Evolutionary conservation across 2,888 invertebrate species (phyloP).

Genomic region (Scelioninae gen. 1): DNA sequence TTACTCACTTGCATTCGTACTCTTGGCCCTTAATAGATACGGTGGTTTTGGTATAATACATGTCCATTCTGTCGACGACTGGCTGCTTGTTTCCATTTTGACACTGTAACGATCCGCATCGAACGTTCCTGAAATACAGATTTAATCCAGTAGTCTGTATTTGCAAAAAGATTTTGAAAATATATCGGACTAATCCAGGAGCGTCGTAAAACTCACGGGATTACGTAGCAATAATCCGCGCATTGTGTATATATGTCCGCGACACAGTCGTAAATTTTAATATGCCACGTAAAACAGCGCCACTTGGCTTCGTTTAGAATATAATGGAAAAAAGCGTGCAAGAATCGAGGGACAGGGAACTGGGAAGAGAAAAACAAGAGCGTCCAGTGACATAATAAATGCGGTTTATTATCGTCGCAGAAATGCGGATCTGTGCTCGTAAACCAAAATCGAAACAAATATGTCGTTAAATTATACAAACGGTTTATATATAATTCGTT

Average conservation of each 20-base stretch:
- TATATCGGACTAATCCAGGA: conserved; percentile 50
- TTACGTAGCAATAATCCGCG: conserved; percentile 65
- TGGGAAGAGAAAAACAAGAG: neutral
- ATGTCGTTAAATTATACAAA: conserved; percentile 13
- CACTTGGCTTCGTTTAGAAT: conserved; percentile 58
- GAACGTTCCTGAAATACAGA: conserved; percentile 89
- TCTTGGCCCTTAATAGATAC: conserved; percentile 95
- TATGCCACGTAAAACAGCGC: conserved; percentile 57
- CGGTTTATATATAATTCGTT: neutral
- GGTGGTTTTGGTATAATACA: conserved; percentile 94
- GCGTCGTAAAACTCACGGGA: conserved; percentile 62
- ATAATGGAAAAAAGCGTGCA: conserved; percentile 26
- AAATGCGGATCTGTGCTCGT: neutral
- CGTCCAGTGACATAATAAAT: conserved; percentile 37
- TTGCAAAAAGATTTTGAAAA: conserved; percentile 62
- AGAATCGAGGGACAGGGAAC: too few species aligned
- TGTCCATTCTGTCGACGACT: conserved; percentile 90
- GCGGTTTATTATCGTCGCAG: conserved; percentile 46
- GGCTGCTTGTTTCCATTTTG: conserved; percentile 94
- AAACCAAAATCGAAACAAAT: conserved; percentile 25
- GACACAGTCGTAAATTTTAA: conserved; percentile 65
- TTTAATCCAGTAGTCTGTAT: conserved; percentile 50
- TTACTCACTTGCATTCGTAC: conserved; percentile 97
- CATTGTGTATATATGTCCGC: conserved; percentile 43
- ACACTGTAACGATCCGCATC: conserved; percentile 97